Percentiles rank a stretch among this genome's conserved stretches.
These are phyloP conservation scores for Physella acuta DNA, from an alignment of 1,140 invertebrate genomes.

Conservation along the genomic window DNA sequence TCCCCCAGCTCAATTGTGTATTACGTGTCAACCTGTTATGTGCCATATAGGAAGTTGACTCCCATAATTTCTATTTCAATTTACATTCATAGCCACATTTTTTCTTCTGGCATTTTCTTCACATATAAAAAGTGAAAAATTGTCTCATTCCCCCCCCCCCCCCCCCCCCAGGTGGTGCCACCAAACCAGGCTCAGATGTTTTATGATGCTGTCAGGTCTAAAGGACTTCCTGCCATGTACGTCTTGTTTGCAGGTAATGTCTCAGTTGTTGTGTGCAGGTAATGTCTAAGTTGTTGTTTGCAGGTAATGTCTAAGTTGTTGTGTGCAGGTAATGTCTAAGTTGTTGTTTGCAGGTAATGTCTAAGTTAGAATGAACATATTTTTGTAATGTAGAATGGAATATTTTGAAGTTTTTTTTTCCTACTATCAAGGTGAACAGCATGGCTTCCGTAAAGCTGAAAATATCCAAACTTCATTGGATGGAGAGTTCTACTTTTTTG, in stretches of 20 bases:
- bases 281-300: too few species aligned
- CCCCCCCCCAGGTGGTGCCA: constrained; percentile 55
- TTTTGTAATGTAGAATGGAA: neutral
- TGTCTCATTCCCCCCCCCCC: neutral
- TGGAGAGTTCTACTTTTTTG: constrained; percentile 58
- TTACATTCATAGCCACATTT: too few species aligned
- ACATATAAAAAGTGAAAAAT: too few species aligned
- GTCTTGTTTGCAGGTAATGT: constrained; percentile 55
- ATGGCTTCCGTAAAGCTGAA: constrained; percentile 57
- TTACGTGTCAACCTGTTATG: too few species aligned
- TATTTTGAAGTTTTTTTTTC: neutral
- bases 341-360: too few species aligned
- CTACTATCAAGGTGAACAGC: constrained; percentile 50
- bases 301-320: too few species aligned
- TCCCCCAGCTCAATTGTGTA: too few species aligned
- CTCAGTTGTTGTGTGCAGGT: too few species aligned
- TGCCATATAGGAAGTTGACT: too few species aligned
- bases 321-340: too few species aligned
- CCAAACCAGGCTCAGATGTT: constrained; percentile 57
- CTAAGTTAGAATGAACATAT: neutral
- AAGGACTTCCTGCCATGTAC: constrained; percentile 49
- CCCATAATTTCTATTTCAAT: too few species aligned
- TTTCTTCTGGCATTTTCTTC: too few species aligned
- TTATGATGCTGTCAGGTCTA: constrained; percentile 50
- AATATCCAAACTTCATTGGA: constrained; percentile 55